A percentile compares a stretch with the other conserved stretches of the same genome.
phyloP scores from a whole-genome alignment of 2,113 vertebrate genomes.

The Papio anubis region DNA sequence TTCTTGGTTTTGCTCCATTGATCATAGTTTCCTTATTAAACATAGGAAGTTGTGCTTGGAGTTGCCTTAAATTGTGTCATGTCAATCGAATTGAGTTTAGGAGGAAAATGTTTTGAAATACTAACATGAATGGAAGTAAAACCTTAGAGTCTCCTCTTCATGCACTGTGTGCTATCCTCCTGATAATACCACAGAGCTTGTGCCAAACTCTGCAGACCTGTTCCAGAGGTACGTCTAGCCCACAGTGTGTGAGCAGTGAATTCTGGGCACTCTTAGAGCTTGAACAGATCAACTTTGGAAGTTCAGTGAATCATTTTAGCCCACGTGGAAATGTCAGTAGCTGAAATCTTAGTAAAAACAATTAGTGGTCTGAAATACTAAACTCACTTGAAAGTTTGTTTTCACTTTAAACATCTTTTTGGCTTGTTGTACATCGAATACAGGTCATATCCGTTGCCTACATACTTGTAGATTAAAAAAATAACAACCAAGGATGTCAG shows the following conservation, averaged over 20 bases:
- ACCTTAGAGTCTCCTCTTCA: not conserved
- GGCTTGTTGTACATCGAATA: not conserved
- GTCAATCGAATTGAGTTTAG: not conserved
- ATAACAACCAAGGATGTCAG: not conserved
- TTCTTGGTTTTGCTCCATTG: slow-evolving; percentile 43
- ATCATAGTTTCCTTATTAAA: slow-evolving; percentile 29
- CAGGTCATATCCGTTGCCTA: not conserved
- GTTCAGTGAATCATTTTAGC: not conserved
- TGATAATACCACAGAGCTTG: not conserved
- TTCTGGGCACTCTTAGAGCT: not conserved
- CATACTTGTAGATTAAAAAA: not conserved
- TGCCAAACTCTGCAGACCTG: not conserved
- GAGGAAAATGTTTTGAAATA: not conserved
- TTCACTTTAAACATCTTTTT: not conserved
- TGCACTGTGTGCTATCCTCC: not conserved
- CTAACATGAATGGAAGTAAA: not conserved
- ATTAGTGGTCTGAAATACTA: not conserved
- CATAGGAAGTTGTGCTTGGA: slow-evolving; percentile 2
- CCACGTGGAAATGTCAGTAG: not conserved
- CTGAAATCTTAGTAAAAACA: not conserved
- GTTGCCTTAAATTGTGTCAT: slow-evolving; percentile 35
- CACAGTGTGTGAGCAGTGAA: not conserved
- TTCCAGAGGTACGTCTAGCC: not conserved
- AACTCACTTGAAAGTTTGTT: not conserved
- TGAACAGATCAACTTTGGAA: not conserved